Percentiles rank a stretch among this genome's conserved stretches.
Evolutionary conservation across 35 echinoderm and acorn worm species (phyloP).

Genomic region (Patiria miniata): DNA sequence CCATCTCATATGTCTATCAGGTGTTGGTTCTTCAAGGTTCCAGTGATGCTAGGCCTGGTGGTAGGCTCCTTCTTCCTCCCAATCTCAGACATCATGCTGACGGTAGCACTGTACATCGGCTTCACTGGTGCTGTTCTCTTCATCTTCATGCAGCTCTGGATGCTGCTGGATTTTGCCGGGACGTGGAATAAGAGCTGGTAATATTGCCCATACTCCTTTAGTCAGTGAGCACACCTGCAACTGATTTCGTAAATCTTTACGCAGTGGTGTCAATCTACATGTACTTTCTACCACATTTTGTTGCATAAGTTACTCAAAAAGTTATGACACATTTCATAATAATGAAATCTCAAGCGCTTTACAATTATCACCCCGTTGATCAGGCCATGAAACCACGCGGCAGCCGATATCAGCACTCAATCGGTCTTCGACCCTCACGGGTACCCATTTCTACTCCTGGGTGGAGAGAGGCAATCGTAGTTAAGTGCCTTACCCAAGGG

Average conservation of each 20-base stretch:
- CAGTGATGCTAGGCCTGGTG: constrained; percentile 57
- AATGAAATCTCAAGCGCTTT: no score
- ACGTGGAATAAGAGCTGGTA: constrained; percentile 90
- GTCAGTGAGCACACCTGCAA: neutral
- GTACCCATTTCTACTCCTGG: no score
- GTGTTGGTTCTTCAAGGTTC: constrained; percentile 84
- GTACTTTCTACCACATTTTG: neutral
- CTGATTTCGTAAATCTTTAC: no score
- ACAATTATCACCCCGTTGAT: no score
- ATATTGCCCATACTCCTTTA: neutral
- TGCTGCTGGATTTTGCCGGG: constrained; percentile 86
- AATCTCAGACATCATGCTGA: constrained; percentile 31
- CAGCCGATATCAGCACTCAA: no score
- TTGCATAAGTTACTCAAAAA: neutral
- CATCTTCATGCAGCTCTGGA: constrained; percentile 88
- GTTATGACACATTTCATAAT: no score
- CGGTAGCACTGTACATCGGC: constrained; percentile 73
- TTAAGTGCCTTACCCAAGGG: no score
- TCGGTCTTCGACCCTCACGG: no score
- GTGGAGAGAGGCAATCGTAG: no score
- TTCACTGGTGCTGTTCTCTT: constrained; percentile 73
- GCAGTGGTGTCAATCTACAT: neutral
- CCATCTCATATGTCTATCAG: constrained; percentile 45
- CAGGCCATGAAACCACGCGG: no score
- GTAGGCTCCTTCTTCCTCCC: constrained; percentile 80